A percentile compares a stretch with the other conserved stretches of the same genome.
Conservation (phyloP, 2,888 invertebrate species). For the Lacanobia wlatinum region DNA sequence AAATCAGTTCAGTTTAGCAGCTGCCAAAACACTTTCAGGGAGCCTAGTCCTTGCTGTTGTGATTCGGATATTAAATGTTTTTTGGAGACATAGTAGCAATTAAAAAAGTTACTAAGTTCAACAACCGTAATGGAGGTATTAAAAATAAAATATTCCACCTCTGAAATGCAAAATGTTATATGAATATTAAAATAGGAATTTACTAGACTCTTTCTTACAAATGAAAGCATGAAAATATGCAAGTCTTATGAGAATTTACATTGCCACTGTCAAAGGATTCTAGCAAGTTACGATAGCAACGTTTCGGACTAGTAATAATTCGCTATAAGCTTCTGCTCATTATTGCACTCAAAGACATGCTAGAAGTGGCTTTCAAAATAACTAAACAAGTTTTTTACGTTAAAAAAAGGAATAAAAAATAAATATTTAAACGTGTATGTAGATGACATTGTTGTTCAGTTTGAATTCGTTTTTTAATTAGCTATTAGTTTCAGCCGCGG, state of each 20-base stretch:
- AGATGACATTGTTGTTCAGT: neutral
- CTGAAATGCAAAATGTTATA: neutral
- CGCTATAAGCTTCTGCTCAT: neutral
- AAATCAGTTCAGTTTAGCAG: no score
- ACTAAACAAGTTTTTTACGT: neutral
- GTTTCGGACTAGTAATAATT: neutral
- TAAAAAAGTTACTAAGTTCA: neutral
- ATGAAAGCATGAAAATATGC: constrained; percentile 11
- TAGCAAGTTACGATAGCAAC: constrained; percentile 10
- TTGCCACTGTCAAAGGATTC: constrained; percentile 7
- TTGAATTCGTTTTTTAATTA: neutral
- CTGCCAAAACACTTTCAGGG: no score
- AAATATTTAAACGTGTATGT: neutral
- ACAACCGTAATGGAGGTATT: neutral
- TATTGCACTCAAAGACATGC: neutral
- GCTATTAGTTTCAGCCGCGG: neutral
- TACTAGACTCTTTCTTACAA: neutral
- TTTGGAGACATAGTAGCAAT: neutral
- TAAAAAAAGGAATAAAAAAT: neutral
- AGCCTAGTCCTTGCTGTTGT: no score
- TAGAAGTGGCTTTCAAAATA: constrained; percentile 11
- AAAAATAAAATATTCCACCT: neutral
- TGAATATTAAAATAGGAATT: neutral
- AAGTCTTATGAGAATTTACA: constrained; percentile 15
- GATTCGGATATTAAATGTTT: neutral